A percentile compares a stretch with the other conserved stretches of the same genome.
phyloP scores from a whole-genome alignment of 2,113 vertebrate species.

The Tautogolabrus adspersus region DNA sequence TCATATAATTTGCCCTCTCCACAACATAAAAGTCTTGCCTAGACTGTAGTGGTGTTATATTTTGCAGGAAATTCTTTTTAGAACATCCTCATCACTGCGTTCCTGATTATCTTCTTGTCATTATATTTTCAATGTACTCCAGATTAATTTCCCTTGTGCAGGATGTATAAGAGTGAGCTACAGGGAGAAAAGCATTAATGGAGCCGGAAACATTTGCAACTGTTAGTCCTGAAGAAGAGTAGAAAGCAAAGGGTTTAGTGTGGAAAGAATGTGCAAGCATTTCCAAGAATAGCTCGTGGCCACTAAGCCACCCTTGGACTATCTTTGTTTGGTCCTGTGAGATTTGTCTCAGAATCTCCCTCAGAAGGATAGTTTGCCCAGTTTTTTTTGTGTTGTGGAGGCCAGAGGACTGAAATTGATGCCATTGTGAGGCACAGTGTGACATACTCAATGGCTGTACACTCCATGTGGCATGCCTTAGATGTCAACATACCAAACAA shows the following conservation, averaged over 20 bases:
- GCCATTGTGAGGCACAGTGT: constrained; percentile 61
- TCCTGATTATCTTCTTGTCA: constrained; percentile 48
- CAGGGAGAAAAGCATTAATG: constrained; percentile 38
- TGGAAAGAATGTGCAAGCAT: constrained; percentile 74
- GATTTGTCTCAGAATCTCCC: constrained; percentile 78
- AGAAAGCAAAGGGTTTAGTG: constrained; percentile 73
- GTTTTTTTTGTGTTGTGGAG: constrained; percentile 66
- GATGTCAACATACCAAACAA: constrained; percentile 44
- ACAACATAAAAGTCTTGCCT: constrained; percentile 59
- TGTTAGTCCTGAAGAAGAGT: constrained; percentile 38
- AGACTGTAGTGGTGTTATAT: constrained; percentile 38
- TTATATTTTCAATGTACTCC: constrained; percentile 50
- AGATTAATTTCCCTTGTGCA: constrained; percentile 61
- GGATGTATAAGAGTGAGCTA: constrained; percentile 47
- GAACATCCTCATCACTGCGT: constrained; percentile 42
- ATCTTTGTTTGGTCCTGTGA: constrained; percentile 78
- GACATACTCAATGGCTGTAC: constrained; percentile 25
- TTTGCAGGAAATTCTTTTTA: constrained; percentile 53
- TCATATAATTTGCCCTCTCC: constrained; percentile 76
- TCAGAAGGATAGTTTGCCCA: constrained; percentile 75
- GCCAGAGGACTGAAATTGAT: constrained; percentile 65
- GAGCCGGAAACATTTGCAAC: constrained; percentile 48
- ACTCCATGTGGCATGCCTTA: constrained; percentile 33
- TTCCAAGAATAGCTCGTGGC: constrained; percentile 81
- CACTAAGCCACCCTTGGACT: constrained; percentile 80